Base-by-base conservation (phyloP, 2,113 vertebrate genomes). In the Motacilla tschutschensis region DNA sequence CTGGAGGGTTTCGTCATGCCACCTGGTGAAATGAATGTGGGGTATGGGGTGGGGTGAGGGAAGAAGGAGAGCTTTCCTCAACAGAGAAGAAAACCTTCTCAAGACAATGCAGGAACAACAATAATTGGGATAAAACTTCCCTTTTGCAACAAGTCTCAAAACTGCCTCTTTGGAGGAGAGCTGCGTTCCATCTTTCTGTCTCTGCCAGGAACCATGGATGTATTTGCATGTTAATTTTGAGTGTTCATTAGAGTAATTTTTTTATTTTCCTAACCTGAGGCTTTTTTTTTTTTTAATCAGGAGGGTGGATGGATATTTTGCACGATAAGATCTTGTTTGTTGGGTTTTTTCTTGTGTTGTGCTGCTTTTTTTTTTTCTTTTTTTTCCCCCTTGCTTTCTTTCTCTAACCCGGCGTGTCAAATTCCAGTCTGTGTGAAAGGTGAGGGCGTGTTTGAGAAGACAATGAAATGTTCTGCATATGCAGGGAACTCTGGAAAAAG, bases 361-460 rank as follows among this genome's bases (percentile, higher is more conserved):
- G 44, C 10, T 29, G 31, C 69, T 36, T 81, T 41, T 21, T 17
- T 47, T 19, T 19, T 4, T 6, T 1, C 6, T 18, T 24, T 38
- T 41, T 41, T 70, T 20, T 2, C 9, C 1, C 2, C 20, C 36
- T 53, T 0, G 2, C 47, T 91, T 89, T 84, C 55, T 89, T 83
- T 83, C 79, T 88, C 83, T 85, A 79, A 88, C 77, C 70, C 2
- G 8, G 79, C 86, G 71, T 87, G 92, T 89, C 81, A 88, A 95
- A 94, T 95, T 93, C 83, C 92, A 89, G 93, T 91, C 94, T 94
- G 82, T 95, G 95, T 91, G 93, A 96, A 95, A 96, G 94, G 94
- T 91, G 93, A 95, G 90, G 95, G 95, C 74, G 94, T 95, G 94
- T 92, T 90, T 78, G 55, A 80, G 67, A 89, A 95, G 89, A 95